A percentile compares a stretch with the other conserved stretches of the same genome.
Conservation (phyloP, 2,888 invertebrate genomes). For the Drosophila kambysellisi region DNA sequence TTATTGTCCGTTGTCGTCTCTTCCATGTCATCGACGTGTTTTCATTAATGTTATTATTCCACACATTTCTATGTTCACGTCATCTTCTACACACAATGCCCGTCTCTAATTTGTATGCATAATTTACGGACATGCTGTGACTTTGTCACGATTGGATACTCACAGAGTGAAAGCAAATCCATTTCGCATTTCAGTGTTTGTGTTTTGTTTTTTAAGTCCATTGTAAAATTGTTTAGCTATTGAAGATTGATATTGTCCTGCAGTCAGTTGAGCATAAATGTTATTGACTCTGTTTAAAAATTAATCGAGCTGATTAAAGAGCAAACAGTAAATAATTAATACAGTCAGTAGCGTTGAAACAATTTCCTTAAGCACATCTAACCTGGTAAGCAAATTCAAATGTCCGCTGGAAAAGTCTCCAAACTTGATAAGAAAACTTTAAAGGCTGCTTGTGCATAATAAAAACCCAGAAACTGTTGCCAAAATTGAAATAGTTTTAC, state of each 20-base stretch:
- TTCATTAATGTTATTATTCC: conserved; percentile 80
- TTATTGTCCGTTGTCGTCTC: conserved; percentile 6
- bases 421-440: conserved; percentile 26
- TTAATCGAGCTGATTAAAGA: not conserved
- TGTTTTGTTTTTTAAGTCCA: conserved; percentile 26
- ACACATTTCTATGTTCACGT: conserved; percentile 76
- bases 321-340: not conserved
- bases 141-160: conserved; percentile 14
- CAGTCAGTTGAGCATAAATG: not conserved
- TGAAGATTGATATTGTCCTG: conserved; percentile 6
- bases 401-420: not conserved
- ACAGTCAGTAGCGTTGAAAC: not conserved
- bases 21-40: conserved; percentile 67
- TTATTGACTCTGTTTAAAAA: not conserved
- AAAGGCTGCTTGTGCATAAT: conserved; percentile 17
- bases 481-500: conserved; percentile 72
- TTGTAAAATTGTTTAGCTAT: conserved; percentile 43
- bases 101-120: conserved; percentile 77
- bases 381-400: not conserved
- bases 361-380: not conserved
- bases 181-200: conserved; percentile 44
- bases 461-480: conserved; percentile 36
- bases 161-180: conserved; percentile 2
- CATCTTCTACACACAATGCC: conserved; percentile 58
- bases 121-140: conserved; percentile 62